phyloP scores from a whole-genome alignment of 1,140 invertebrate genomes.

The Hetaerina americana region DNA sequence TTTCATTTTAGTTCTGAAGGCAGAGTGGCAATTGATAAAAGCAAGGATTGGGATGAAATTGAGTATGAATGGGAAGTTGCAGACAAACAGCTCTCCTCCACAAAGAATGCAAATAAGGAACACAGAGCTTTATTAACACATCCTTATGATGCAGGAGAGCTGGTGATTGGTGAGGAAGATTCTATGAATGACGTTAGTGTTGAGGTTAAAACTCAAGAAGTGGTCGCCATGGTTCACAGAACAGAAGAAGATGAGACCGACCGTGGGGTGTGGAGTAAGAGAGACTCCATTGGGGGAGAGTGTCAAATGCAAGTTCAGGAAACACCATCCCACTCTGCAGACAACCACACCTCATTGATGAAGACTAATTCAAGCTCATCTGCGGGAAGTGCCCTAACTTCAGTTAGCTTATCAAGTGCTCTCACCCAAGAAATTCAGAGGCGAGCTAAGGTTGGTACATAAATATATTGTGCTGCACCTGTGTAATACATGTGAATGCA shows the following conservation, averaged over 20 bases:
- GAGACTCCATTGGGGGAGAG: too few species aligned
- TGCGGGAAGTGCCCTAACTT: slow-evolving; percentile 27
- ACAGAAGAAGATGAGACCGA: slow-evolving; percentile 13
- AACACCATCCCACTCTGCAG: too few species aligned
- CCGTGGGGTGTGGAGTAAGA: slow-evolving; percentile 3
- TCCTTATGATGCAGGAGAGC: background rate
- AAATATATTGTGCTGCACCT: too few species aligned
- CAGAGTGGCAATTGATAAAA: slow-evolving; percentile 17
- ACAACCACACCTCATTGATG: slow-evolving; percentile 3
- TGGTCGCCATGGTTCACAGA: background rate
- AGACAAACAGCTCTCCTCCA: slow-evolving; percentile 14
- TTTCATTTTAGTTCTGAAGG: slow-evolving; percentile 7
- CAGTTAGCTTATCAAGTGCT: slow-evolving; percentile 26
- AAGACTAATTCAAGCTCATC: slow-evolving; percentile 15
- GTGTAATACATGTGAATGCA: too few species aligned
- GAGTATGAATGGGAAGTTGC: slow-evolving; percentile 20
- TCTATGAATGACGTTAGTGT: background rate
- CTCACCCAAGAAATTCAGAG: slow-evolving; percentile 48
- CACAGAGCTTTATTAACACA: background rate
- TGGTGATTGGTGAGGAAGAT: background rate
- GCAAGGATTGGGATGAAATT: slow-evolving; percentile 22
- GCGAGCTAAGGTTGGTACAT: slow-evolving; percentile 44
- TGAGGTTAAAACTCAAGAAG: background rate
- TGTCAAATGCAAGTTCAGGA: too few species aligned
- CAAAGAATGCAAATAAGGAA: background rate